Evolutionary conservation across 2,888 invertebrate genomes (phyloP).

Genomic region (Polietes domitor): DNA sequence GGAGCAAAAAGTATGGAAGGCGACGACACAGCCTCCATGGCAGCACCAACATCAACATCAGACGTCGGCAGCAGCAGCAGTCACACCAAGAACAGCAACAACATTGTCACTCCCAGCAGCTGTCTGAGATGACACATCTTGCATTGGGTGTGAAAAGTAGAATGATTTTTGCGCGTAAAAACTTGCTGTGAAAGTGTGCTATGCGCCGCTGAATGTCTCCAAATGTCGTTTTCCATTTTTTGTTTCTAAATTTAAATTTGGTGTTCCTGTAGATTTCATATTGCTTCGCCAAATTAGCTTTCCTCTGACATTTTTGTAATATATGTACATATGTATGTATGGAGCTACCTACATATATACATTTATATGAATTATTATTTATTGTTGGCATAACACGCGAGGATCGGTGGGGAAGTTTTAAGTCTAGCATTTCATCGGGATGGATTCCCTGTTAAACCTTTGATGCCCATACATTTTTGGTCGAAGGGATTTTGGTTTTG

Average conservation of each 20-base stretch:
- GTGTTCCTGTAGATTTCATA: background rate
- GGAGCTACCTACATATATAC: no score
- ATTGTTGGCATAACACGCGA: no score
- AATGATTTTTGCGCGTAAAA: background rate
- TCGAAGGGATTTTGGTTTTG: no score
- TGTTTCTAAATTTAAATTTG: background rate
- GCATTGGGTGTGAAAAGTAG: slow-evolving; percentile 42
- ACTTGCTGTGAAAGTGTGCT: background rate
- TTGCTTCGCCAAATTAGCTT: background rate
- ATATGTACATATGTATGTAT: no score
- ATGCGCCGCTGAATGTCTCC: background rate
- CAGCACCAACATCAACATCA: background rate
- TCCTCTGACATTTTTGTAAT: background rate
- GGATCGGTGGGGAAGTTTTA: no score
- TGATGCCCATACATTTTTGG: no score
- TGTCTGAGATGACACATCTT: slow-evolving; percentile 56
- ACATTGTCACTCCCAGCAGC: slow-evolving; percentile 33
- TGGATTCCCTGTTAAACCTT: no score
- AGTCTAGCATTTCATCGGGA: no score
- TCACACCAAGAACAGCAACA: background rate
- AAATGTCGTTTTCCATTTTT: slow-evolving; percentile 2
- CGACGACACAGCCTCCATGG: background rate
- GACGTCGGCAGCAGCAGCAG: background rate
- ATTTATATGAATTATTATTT: no score
- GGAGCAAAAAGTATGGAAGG: no score